Evolutionary conservation across 2,888 invertebrate species (phyloP).

Genomic region (Pollenia angustigena): DNA sequence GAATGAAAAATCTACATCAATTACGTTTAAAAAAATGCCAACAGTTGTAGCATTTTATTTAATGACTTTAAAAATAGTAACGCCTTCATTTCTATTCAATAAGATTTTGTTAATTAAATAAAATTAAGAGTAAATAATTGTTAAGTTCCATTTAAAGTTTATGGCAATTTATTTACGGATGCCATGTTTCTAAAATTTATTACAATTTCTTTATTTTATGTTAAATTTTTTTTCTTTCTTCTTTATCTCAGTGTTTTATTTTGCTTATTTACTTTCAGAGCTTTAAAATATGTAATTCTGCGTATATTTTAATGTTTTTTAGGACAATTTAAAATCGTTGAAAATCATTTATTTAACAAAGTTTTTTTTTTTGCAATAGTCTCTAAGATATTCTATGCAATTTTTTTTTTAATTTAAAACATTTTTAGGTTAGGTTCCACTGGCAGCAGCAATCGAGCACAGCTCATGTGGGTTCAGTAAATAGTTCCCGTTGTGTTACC

Average conservation of each 20-base stretch:
- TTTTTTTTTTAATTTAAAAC: too few species aligned
- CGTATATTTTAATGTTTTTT: too few species aligned
- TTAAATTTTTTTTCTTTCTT: background rate
- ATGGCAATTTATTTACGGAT: background rate
- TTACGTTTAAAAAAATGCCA: background rate
- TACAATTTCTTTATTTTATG: slow-evolving; percentile 1
- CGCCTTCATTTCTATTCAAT: background rate
- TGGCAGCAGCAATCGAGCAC: too few species aligned
- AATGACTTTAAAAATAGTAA: background rate
- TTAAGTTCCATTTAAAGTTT: background rate
- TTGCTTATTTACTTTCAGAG: background rate
- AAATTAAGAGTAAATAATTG: background rate
- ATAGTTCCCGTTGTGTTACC: too few species aligned
- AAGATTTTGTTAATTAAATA: slow-evolving; percentile 5
- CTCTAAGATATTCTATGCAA: too few species aligned
- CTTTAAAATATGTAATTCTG: too few species aligned
- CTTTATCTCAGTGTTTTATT: too few species aligned
- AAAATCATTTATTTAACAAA: too few species aligned
- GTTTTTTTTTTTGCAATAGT: too few species aligned
- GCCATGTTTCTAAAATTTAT: slow-evolving; percentile 4
- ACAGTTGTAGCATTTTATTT: background rate
- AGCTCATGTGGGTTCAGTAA: too few species aligned
- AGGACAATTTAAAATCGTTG: too few species aligned
- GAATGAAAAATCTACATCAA: background rate
- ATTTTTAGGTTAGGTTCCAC: too few species aligned